Evolutionary conservation across 2,113 vertebrate genomes (phyloP).

Genomic region (Gymnobelideus leadbeateri): DNA sequence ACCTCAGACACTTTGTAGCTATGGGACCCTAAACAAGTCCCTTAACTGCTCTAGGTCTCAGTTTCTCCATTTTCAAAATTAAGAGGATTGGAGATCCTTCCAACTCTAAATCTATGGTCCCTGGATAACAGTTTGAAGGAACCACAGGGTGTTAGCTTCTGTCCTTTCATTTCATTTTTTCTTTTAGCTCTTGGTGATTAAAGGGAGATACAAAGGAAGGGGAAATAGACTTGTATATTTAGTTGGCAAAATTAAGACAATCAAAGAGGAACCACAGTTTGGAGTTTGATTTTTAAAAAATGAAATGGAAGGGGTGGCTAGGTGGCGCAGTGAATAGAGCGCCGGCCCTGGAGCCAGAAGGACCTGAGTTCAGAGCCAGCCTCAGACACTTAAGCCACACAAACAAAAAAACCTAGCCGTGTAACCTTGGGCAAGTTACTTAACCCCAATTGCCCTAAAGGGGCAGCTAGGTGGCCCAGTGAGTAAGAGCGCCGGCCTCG

Average conservation of each 20-base stretch:
- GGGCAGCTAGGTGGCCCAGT: too few species aligned
- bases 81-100: not conserved
- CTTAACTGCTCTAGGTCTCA: not conserved
- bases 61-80: not conserved
- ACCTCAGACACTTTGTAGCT: not conserved
- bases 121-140: not conserved
- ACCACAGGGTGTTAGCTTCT: not conserved
- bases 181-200: not conserved
- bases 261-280: not conserved
- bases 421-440: too few species aligned
- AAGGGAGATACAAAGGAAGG: not conserved
- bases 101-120: not conserved
- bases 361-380: too few species aligned
- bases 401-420: too few species aligned
- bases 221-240: not conserved
- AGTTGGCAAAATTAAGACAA: slow-evolving; percentile 1
- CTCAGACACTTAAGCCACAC: too few species aligned
- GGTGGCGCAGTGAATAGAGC: too few species aligned
- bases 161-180: not conserved
- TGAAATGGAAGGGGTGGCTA: too few species aligned
- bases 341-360: too few species aligned
- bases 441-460: too few species aligned
- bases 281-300: not conserved
- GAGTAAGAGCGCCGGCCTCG: too few species aligned
- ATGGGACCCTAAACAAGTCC: not conserved